A percentile compares a stretch with the other conserved stretches of the same genome.
These are phyloP conservation scores for Leptinotarsa defecta DNA, from an alignment of 1,140 invertebrate species.

Conservation along the genomic window DNA sequence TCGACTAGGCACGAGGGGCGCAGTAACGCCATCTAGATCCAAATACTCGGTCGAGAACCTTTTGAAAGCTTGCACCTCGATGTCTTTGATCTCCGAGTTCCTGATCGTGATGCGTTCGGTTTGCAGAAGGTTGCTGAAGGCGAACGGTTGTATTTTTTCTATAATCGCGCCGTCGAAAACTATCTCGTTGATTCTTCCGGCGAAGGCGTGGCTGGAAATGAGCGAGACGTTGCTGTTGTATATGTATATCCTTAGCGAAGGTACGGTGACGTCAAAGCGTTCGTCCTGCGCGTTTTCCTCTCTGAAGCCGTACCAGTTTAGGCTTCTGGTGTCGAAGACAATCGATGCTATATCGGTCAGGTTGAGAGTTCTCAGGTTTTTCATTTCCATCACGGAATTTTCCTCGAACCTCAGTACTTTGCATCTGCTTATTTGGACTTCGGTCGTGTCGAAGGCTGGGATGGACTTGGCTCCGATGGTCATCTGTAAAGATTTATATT, in stretches of 20 bases:
- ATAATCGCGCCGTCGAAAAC: constrained; percentile 66
- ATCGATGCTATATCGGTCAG: constrained; percentile 45
- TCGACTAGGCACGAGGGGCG: constrained; percentile 67
- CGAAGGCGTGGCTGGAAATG: constrained; percentile 61
- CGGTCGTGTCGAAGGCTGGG: constrained; percentile 39
- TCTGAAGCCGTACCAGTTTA: constrained; percentile 49
- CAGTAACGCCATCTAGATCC: constrained; percentile 60
- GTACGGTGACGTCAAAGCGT: constrained; percentile 41
- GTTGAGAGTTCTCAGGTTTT: constrained; percentile 46
- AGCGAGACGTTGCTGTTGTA: constrained; percentile 35
- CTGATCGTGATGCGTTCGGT: constrained; percentile 60
- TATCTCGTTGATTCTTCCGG: constrained; percentile 71
- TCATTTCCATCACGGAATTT: constrained; percentile 43
- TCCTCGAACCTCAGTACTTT: constrained; percentile 44
- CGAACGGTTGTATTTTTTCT: constrained; percentile 68
- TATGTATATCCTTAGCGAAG: constrained; percentile 47
- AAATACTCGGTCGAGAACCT: constrained; percentile 73
- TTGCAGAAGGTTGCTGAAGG: constrained; percentile 70
- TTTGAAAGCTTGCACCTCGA: constrained; percentile 77
- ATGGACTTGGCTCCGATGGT: constrained; percentile 46
- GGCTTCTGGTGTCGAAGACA: constrained; percentile 43
- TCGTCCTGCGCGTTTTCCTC: constrained; percentile 35
- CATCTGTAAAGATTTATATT: constrained; percentile 43
- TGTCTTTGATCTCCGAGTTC: constrained; percentile 62
- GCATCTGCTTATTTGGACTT: constrained; percentile 48